Conservation (phyloP, 1,140 invertebrate species). For the Ceratina calcarata region DNA sequence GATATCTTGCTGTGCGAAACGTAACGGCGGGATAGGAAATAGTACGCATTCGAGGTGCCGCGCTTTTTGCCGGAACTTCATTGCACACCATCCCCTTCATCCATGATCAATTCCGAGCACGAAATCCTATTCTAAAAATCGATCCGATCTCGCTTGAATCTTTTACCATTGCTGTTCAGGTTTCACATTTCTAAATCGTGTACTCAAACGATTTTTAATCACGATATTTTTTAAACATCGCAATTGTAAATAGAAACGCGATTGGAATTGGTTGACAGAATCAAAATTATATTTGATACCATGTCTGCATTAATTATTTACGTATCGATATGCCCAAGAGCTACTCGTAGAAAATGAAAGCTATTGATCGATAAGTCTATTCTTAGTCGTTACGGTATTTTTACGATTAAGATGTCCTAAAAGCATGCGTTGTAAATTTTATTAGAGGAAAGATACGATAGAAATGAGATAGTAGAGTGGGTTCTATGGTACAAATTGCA, state of each 20-base stretch:
- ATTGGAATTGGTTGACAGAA: conserved; percentile 56
- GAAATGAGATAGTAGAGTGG: conserved; percentile 64
- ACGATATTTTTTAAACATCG: neutral
- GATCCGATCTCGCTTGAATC: neutral
- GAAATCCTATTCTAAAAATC: neutral
- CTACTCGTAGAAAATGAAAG: neutral
- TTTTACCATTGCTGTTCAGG: neutral
- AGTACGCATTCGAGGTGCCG: neutral
- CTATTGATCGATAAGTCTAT: neutral
- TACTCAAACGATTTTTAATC: neutral
- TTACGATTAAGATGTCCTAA: conserved; percentile 7
- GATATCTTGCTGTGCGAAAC: conserved; percentile 9
- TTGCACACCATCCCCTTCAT: neutral
- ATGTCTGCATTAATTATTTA: neutral
- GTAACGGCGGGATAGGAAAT: neutral
- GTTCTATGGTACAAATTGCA: conserved; percentile 77
- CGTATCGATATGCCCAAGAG: too few species aligned
- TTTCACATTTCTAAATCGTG: neutral
- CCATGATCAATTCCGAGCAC: neutral
- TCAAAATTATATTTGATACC: conserved; percentile 39
- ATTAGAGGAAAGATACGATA: conserved; percentile 22
- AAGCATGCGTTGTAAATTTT: conserved; percentile 44
- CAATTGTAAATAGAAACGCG: conserved; percentile 62
- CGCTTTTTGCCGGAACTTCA: neutral
- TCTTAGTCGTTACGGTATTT: neutral